phyloP scores from a whole-genome alignment of 2,888 invertebrate genomes.

The Phortica okadai region DNA sequence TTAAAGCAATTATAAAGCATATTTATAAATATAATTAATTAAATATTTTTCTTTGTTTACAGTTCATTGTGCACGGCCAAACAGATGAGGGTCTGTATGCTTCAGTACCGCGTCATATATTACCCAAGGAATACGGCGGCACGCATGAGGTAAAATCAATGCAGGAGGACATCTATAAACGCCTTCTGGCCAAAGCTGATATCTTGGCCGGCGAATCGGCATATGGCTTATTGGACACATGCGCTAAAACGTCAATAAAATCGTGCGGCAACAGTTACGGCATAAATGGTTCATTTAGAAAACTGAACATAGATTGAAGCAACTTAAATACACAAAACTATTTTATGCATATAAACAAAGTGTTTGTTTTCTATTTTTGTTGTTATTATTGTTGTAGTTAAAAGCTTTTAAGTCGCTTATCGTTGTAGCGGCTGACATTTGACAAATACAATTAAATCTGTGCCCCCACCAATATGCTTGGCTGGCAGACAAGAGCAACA shows the following conservation, averaged over 20 bases:
- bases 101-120: conserved; percentile 78
- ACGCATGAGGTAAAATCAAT: conserved; percentile 52
- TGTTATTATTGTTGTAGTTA: not conserved
- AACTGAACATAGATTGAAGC: conserved; percentile 54
- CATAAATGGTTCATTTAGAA: conserved; percentile 54
- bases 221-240: conserved; percentile 42
- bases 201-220: conserved; percentile 44
- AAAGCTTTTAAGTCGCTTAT: conserved; percentile 12
- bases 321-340: not conserved
- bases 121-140: conserved; percentile 82
- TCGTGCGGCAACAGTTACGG: conserved; percentile 45
- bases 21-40: conserved; percentile 51
- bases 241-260: not conserved
- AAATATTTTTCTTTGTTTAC: conserved; percentile 45
- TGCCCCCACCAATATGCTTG: not conserved
- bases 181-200: conserved; percentile 39
- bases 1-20: conserved; percentile 30
- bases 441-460: conserved; percentile 21
- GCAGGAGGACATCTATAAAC: conserved; percentile 40
- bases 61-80: conserved; percentile 79
- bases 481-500: not conserved
- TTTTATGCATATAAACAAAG: conserved; percentile 10
- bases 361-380: not conserved
- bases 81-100: conserved; percentile 79
- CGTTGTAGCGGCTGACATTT: conserved; percentile 8